Conservation (phyloP, 2,113 vertebrate genomes). For the Platichthys stellatus region DNA sequence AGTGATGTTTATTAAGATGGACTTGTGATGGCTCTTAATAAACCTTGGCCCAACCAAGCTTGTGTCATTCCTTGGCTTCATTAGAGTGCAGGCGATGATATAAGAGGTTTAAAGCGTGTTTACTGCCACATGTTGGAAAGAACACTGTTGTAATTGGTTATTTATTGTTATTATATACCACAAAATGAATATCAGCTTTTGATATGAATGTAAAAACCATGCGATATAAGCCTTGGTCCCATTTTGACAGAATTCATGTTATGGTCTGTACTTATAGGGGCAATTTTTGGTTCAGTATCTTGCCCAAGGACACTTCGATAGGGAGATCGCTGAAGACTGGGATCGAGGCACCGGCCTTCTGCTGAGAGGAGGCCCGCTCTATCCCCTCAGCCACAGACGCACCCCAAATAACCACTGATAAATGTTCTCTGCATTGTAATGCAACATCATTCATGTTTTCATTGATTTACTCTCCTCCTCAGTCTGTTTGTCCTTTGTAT, state of each 20-base stretch:
- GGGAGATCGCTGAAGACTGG: no score
- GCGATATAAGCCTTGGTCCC: no score
- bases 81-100: background rate
- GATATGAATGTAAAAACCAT: background rate
- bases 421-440: no score
- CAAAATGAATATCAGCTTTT: constrained; percentile 4
- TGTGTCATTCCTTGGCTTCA: constrained; percentile 13
- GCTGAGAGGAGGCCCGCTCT: no score
- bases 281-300: no score
- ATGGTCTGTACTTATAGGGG: no score
- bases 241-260: no score
- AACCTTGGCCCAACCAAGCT: background rate
- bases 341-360: no score
- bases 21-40: background rate
- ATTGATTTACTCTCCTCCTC: background rate
- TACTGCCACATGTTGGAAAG: background rate
- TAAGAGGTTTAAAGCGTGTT: background rate
- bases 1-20: background rate
- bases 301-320: no score
- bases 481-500: background rate
- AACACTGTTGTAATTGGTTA: constrained; percentile 14
- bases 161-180: background rate
- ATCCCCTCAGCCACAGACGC: no score
- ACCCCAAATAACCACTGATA: no score
- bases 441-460: no score